A percentile compares a stretch with the other conserved stretches of the same genome.
These are phyloP conservation scores for Iguana delicatissima DNA, from an alignment of 2,797 vertebrate species.

Conservation along the genomic window DNA sequence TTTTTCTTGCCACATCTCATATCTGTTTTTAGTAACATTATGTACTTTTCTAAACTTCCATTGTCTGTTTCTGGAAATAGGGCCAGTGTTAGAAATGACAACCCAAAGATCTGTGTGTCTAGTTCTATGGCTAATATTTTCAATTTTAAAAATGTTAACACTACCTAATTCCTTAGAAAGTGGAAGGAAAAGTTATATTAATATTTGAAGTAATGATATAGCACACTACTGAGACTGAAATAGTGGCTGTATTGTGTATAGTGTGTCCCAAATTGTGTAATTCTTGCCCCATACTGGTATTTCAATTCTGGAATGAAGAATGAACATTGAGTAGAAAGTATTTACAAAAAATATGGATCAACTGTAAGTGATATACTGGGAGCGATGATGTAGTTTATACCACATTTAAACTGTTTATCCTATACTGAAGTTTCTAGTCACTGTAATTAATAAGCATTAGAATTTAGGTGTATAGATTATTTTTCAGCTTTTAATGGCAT, in stretches of 20 bases:
- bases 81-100: background rate
- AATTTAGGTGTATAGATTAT: background rate
- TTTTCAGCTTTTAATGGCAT: background rate
- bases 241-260: background rate
- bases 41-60: background rate
- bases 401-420: background rate
- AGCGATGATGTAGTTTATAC: no score
- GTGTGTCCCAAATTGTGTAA: background rate
- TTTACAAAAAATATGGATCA: background rate
- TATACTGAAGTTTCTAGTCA: background rate
- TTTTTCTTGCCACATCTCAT: background rate
- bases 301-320: background rate
- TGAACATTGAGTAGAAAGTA: background rate
- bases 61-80: conserved; percentile 8
- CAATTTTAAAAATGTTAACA: background rate
- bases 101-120: background rate
- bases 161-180: background rate
- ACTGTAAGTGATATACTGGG: background rate
- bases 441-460: background rate
- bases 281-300: background rate
- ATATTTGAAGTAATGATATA: background rate
- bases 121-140: background rate
- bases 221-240: background rate
- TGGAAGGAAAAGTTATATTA: background rate
- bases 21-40: background rate